Evolutionary conservation across 2,113 vertebrate genomes (phyloP).

Genomic region (Condylura cristata): DNA sequence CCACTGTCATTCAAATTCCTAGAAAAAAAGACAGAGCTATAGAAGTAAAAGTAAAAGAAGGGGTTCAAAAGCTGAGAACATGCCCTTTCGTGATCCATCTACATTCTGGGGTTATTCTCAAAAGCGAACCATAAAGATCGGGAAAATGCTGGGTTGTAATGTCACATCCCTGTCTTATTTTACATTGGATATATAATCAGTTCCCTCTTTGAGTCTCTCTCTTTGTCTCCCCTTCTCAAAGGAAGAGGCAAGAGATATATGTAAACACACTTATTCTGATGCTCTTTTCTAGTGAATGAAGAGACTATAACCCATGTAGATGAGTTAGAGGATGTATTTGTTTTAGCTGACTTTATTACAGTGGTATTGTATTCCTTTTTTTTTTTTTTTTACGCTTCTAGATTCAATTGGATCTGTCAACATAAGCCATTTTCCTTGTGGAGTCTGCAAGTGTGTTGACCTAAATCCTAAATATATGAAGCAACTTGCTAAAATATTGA

Average conservation of each 20-base stretch:
- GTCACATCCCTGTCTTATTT: neutral
- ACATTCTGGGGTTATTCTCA: neutral
- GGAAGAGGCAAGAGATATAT: neutral
- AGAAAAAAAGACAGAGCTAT: neutral
- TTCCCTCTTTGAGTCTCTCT: neutral
- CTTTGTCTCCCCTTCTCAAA: neutral
- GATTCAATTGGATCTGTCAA: conserved; percentile 46
- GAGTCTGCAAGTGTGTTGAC: conserved; percentile 18
- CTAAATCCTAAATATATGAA: conserved; percentile 19
- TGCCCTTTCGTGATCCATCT: neutral
- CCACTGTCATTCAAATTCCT: neutral
- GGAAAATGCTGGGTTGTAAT: neutral
- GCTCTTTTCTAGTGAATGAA: neutral
- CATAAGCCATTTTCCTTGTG: neutral
- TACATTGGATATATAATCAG: neutral
- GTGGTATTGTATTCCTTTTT: neutral
- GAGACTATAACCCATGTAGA: neutral
- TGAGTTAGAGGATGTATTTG: neutral
- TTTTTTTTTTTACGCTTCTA: conserved; percentile 23
- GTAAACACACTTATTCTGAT: neutral
- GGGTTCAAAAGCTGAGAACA: neutral
- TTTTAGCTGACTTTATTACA: neutral
- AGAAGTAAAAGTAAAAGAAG: neutral
- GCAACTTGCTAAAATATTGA: conserved; percentile 37
- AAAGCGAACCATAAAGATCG: neutral